Base-by-base conservation (phyloP, 2,113 vertebrate species). In the Syngnathoides biaculeatus region DNA sequence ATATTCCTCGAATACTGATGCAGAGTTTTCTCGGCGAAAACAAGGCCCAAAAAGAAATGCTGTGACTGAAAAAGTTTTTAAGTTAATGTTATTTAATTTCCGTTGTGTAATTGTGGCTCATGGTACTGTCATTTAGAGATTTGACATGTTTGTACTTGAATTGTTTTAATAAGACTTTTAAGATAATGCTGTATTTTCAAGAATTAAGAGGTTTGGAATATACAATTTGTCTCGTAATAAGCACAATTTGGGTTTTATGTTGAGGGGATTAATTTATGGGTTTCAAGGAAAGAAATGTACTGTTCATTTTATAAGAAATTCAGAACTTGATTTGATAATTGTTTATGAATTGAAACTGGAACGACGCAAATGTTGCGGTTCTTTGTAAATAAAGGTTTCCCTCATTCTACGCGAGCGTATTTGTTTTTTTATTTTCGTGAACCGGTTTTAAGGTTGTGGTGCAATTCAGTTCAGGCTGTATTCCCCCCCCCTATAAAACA, bases 331-430 rank as follows among this genome's bases (percentile, higher is more conserved):
- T 93, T 93, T 92, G 89, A 89, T 90, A 92, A 90, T 85, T 85
- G 85, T 90, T 87, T 86, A 86, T 89, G 82, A 78, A 86, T 84
- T 78, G 76, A 89, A 81, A 92, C 88, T 90, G 88, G 89, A 92
- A 87, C 79, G 79, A 90, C 87, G 82, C 78, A 79, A 84, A 88
- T 86, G 82, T 88, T 88, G 85, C 85, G 80, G 81, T 89, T 72
- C 85, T 90, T 92, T 93, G 88, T 92, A 90, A 93, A 92, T 92
- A 93, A 93, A 93, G 89, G 75, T 78, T 92, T 91, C 87, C 84
- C 84, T 87, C 79, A 86, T 78, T 73, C 72, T 80, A 67, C 2
- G 26, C 53, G 15, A 17, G 24, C 22, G 22, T 13, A 15, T 30
- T 27, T 15, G 39, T 24, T 12, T 57, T 22, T 69, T 22, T 69